A percentile compares a stretch with the other conserved stretches of the same genome.
phyloP scores from a whole-genome alignment of 1,140 invertebrate species.

The Drosophila arizonae region DNA sequence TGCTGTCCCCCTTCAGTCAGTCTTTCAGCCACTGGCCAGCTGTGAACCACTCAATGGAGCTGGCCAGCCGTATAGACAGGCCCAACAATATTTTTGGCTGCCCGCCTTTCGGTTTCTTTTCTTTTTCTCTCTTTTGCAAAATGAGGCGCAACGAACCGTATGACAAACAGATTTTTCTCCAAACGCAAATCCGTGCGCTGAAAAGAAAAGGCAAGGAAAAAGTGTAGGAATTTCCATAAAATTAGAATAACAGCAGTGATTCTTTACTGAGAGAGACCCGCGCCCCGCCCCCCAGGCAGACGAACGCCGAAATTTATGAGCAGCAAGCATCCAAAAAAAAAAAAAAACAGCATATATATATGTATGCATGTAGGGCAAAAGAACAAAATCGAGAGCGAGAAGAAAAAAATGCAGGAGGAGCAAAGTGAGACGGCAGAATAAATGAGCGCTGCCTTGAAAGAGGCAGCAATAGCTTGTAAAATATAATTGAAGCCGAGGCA shows the following conservation, averaged over 20 bases:
- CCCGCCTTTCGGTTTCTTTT: slow-evolving; percentile 1
- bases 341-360: slow-evolving; percentile 37
- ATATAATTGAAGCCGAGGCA: slow-evolving; percentile 76
- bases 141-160: slow-evolving; percentile 80
- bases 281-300: neutral
- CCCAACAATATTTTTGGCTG: slow-evolving; percentile 57
- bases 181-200: slow-evolving; percentile 78
- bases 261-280: slow-evolving; percentile 59
- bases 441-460: slow-evolving; percentile 50
- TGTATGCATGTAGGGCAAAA: slow-evolving; percentile 37
- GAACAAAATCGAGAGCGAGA: slow-evolving; percentile 34
- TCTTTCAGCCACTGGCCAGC: slow-evolving; percentile 58
- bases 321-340: slow-evolving; percentile 63
- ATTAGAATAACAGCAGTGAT: slow-evolving; percentile 80
- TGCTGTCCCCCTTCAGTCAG: too few species aligned
- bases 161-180: slow-evolving; percentile 81
- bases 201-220: slow-evolving; percentile 74
- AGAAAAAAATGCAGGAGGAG: slow-evolving; percentile 14
- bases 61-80: slow-evolving; percentile 47
- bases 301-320: slow-evolving; percentile 68
- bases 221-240: slow-evolving; percentile 81
- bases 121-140: slow-evolving; percentile 56
- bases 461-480: slow-evolving; percentile 74
- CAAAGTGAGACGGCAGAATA: slow-evolving; percentile 32
- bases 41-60: slow-evolving; percentile 60